Evolutionary conservation across 2,888 invertebrate species (phyloP).

Genomic region (Ashinkailepas kermadecensis): DNA sequence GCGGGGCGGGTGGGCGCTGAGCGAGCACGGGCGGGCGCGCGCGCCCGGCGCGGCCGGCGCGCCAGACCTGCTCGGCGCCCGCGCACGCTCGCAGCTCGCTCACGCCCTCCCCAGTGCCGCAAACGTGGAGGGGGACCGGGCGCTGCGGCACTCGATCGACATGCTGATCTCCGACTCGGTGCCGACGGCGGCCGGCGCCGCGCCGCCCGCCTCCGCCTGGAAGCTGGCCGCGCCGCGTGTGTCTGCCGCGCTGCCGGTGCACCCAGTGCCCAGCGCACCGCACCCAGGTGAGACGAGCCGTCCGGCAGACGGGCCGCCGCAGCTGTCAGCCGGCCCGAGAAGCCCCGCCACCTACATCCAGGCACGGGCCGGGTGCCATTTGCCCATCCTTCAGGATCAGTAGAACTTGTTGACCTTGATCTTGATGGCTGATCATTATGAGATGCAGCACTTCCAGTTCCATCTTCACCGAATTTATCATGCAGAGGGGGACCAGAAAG

Average conservation of each 20-base stretch:
- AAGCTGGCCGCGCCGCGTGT: not conserved
- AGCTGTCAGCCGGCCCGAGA: too few relatives aligned
- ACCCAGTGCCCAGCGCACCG: not conserved
- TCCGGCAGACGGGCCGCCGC: too few relatives aligned
- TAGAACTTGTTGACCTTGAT: too few relatives aligned
- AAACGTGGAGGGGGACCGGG: slow-evolving; percentile 6
- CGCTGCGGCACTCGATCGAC: slow-evolving; percentile 14
- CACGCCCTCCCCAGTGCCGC: not conserved
- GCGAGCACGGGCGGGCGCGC: slow-evolving; percentile 1
- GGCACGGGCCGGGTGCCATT: too few relatives aligned
- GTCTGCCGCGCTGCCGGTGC: not conserved
- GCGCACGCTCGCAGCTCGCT: not conserved
- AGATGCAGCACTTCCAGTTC: too few relatives aligned
- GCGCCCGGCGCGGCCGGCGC: slow-evolving; percentile 10
- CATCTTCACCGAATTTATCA: too few relatives aligned
- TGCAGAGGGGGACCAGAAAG: too few relatives aligned
- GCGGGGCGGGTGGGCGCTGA: slow-evolving; percentile 11
- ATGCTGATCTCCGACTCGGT: slow-evolving; percentile 22
- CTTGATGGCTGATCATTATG: too few relatives aligned
- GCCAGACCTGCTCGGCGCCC: not conserved
- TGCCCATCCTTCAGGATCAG: too few relatives aligned
- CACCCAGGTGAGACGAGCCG: not conserved
- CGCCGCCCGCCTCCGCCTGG: slow-evolving; percentile 10
- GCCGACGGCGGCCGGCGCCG: not conserved
- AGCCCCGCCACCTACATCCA: too few relatives aligned